Percentiles rank a stretch among this genome's conserved stretches.
Conservation (phyloP, 2,797 vertebrate genomes). For the Buceros bicornis region DNA sequence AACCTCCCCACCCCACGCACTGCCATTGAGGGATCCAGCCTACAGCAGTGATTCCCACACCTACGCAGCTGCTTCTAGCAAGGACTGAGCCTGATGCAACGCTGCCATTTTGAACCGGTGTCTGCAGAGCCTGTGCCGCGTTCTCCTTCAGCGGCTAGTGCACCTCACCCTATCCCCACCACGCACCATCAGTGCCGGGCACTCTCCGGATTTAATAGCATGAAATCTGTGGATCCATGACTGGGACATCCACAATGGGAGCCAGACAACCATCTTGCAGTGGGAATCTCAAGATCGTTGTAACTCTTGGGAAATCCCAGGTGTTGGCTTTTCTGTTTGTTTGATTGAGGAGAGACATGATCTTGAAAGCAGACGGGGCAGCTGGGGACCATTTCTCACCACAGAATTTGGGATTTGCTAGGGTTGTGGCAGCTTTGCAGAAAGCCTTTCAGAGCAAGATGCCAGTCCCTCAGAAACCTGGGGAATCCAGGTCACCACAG, state of each 20-base stretch:
- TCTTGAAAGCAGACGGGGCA: neutral
- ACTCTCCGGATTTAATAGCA: neutral
- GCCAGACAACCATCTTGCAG: neutral
- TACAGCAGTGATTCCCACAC: conserved; percentile 49
- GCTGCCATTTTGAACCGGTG: neutral
- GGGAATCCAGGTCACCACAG: neutral
- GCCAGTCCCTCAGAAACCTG: neutral
- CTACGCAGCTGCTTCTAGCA: neutral
- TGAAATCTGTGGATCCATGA: neutral
- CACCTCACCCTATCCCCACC: neutral
- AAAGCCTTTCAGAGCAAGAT: neutral
- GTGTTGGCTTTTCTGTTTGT: neutral
- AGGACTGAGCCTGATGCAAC: neutral
- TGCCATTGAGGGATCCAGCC: neutral
- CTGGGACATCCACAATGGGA: neutral
- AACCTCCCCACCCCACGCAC: neutral
- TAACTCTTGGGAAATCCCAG: neutral
- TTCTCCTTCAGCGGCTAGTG: rapidly evolving
- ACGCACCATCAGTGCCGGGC: neutral
- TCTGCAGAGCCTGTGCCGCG: rapidly evolving
- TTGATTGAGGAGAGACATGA: neutral
- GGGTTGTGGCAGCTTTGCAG: neutral
- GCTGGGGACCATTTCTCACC: neutral
- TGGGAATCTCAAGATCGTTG: neutral
- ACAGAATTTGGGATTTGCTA: neutral